These are phyloP conservation scores for Cyprinodon tularosa DNA, from an alignment of 2,113 vertebrate species.

Conservation along the genomic window DNA sequence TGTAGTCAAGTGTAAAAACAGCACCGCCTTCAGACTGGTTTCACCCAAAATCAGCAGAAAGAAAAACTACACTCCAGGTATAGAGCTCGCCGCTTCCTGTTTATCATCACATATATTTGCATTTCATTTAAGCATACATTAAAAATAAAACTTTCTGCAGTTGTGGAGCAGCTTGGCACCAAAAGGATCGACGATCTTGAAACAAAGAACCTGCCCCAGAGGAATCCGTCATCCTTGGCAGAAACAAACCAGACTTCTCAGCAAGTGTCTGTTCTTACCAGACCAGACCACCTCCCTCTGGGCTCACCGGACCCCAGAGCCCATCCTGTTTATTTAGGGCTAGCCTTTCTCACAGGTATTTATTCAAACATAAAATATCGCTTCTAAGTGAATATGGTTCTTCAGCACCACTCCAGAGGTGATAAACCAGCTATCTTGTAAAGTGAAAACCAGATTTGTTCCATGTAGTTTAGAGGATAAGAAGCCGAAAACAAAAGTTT, in stretches of 20 bases:
- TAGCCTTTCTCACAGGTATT: constrained; percentile 87
- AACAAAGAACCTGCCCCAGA: constrained; percentile 20
- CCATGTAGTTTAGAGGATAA: neutral
- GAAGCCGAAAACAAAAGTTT: neutral
- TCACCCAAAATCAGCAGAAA: constrained; percentile 83
- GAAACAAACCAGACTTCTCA: constrained; percentile 25
- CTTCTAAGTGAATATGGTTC: neutral
- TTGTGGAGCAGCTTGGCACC: constrained; percentile 45
- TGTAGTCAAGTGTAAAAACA: constrained; percentile 82
- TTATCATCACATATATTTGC: neutral
- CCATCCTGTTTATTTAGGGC: constrained; percentile 81
- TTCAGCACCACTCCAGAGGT: neutral
- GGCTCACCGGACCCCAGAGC: constrained; percentile 72
- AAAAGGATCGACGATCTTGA: constrained; percentile 40
- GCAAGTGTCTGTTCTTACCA: constrained; percentile 32
- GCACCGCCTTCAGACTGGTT: constrained; percentile 78
- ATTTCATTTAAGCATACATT: neutral
- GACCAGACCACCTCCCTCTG: constrained; percentile 65
- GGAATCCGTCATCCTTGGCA: constrained; percentile 25
- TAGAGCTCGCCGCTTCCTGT: neutral
- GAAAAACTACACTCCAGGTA: constrained; percentile 82
- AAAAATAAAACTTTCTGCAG: constrained; percentile 51
- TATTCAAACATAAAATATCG: neutral
- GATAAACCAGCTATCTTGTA: neutral
- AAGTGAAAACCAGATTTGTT: no score